These are phyloP conservation scores for Lasiurus borealis DNA, from an alignment of 2,113 vertebrate genomes.

Conservation along the genomic window DNA sequence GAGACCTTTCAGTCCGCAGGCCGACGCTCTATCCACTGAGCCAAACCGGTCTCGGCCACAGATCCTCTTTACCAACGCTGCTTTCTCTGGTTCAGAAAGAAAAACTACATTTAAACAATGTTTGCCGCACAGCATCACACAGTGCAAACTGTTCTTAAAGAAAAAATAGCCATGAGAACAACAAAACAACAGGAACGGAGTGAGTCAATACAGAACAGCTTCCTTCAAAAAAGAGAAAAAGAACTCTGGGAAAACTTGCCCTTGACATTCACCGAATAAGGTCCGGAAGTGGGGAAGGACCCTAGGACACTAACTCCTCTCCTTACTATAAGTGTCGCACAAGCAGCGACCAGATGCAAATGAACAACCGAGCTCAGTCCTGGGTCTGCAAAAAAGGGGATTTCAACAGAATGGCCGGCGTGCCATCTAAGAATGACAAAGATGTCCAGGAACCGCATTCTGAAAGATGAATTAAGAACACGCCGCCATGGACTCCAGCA, in stretches of 20 bases:
- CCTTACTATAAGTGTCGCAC: constrained; percentile 58
- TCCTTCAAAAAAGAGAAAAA: not conserved
- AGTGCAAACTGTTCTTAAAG: not conserved
- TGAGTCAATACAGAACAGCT: not conserved
- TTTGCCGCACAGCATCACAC: constrained; percentile 39
- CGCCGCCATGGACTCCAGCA: constrained; percentile 79
- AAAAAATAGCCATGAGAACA: not conserved
- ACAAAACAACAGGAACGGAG: not conserved
- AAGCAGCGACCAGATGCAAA: constrained; percentile 67
- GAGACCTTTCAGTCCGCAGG: too few species aligned
- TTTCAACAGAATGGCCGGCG: constrained; percentile 75
- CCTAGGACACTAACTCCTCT: constrained; percentile 16
- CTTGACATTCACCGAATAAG: constrained; percentile 56
- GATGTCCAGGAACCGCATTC: constrained; percentile 77
- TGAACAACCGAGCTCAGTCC: constrained; percentile 79
- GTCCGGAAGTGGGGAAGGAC: not conserved
- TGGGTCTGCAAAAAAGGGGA: constrained; percentile 83
- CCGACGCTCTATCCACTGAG: too few species aligned
- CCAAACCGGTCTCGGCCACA: too few species aligned
- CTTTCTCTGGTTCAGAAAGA: constrained; percentile 61
- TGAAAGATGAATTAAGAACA: constrained; percentile 86
- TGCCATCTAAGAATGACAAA: constrained; percentile 73
- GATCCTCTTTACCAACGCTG: constrained; percentile 52
- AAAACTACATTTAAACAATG: constrained; percentile 75
- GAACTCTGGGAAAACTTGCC: not conserved